Percentiles rank a stretch among this genome's conserved stretches.
phyloP scores from a whole-genome alignment of 2,888 invertebrate genomes.

The Dioctria rufipes region DNA sequence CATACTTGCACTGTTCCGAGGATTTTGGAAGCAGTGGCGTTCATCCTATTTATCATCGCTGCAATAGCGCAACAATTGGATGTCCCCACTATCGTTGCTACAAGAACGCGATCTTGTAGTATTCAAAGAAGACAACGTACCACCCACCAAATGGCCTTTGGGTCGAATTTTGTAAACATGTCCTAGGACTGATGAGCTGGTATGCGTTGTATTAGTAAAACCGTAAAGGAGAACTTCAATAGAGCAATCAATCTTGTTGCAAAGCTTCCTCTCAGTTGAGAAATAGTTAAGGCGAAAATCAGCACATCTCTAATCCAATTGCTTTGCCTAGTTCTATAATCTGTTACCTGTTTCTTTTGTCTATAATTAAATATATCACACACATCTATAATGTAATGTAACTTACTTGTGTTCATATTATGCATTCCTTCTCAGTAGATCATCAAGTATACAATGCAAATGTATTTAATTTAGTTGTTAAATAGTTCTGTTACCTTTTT shows the following conservation, averaged over 20 bases:
- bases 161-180: conserved; percentile 56
- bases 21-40: conserved; percentile 61
- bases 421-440: too few species aligned
- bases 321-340: too few species aligned
- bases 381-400: too few species aligned
- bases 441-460: too few species aligned
- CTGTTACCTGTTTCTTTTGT: too few species aligned
- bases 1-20: conserved; percentile 60
- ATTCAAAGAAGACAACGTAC: conserved; percentile 60
- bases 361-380: too few species aligned
- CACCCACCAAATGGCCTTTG: conserved; percentile 61
- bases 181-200: conserved; percentile 55
- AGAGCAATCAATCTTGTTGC: not conserved
- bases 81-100: conserved; percentile 47
- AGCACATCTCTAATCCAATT: too few species aligned
- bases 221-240: conserved; percentile 25
- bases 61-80: conserved; percentile 60
- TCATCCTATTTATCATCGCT: conserved; percentile 61
- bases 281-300: too few species aligned
- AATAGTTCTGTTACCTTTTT: too few species aligned
- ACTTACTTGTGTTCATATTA: too few species aligned
- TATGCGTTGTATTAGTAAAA: conserved; percentile 59
- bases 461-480: too few species aligned
- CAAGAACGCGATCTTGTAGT: conserved; percentile 61
- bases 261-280: too few species aligned